A percentile compares a stretch with the other conserved stretches of the same genome.
Conservation (phyloP, 2,888 invertebrate species). For the Tachina lurida region DNA sequence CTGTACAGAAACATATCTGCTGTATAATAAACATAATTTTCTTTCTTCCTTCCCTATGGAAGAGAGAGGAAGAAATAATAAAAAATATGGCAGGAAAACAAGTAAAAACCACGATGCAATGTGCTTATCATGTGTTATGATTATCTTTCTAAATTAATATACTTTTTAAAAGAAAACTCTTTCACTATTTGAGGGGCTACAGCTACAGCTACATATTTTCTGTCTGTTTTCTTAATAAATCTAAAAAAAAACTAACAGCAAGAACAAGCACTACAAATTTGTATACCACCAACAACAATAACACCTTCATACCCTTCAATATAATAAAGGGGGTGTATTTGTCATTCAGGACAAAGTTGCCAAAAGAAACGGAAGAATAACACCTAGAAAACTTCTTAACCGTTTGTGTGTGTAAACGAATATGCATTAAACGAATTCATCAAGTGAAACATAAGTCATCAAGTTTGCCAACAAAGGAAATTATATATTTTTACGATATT, state of each 20-base stretch:
- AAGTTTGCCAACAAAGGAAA: slow-evolving; percentile 68
- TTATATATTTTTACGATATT: slow-evolving; percentile 72
- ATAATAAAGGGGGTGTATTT: slow-evolving; percentile 52
- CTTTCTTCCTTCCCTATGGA: slow-evolving; percentile 37
- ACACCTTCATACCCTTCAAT: slow-evolving; percentile 44
- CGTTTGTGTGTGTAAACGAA: slow-evolving; percentile 25
- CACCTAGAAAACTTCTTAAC: slow-evolving; percentile 15
- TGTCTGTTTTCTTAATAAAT: slow-evolving; percentile 18
- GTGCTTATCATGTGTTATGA: slow-evolving; percentile 43
- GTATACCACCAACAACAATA: slow-evolving; percentile 48
- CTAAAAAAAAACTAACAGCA: slow-evolving; percentile 18
- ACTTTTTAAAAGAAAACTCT: slow-evolving; percentile 49
- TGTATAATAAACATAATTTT: slow-evolving; percentile 65
- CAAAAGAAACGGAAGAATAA: neutral
- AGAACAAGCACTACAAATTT: slow-evolving; percentile 42
- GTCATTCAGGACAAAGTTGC: slow-evolving; percentile 8
- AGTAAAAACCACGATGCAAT: slow-evolving; percentile 50
- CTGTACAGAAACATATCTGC: slow-evolving; percentile 49
- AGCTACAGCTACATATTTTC: slow-evolving; percentile 10
- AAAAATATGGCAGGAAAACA: slow-evolving; percentile 40
- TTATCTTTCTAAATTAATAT: slow-evolving; percentile 14
- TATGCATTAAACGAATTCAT: slow-evolving; percentile 69
- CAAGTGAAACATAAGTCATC: slow-evolving; percentile 70
- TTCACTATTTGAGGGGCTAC: slow-evolving; percentile 9
- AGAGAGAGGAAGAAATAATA: slow-evolving; percentile 21